A percentile compares a stretch with the other conserved stretches of the same genome.
Conservation (phyloP, 2,797 vertebrate genomes). For the Pristis pectinata region DNA sequence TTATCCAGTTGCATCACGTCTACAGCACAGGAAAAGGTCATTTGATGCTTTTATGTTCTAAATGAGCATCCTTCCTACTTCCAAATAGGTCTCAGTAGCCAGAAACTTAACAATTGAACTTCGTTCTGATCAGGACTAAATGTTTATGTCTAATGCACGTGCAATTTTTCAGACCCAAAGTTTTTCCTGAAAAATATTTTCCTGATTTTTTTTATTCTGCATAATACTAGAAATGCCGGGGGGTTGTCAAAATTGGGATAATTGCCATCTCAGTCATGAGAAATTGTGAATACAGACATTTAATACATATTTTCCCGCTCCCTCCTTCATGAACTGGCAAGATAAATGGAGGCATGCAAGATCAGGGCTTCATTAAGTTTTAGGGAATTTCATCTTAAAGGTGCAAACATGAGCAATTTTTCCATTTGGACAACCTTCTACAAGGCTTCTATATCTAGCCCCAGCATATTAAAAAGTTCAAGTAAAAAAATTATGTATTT, state of each 20-base stretch:
- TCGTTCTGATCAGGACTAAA: not conserved
- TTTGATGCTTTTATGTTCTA: no score
- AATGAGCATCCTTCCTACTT: no score
- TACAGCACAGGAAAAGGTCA: no score
- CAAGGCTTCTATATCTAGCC: not conserved
- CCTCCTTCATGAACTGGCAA: constrained; percentile 19
- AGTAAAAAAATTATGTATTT: not conserved
- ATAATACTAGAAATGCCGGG: not conserved
- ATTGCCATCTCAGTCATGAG: no score
- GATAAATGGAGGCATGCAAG: not conserved
- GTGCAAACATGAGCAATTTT: not conserved
- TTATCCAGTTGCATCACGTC: no score
- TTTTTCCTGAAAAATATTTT: not conserved
- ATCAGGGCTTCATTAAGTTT: not conserved
- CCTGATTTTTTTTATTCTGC: not conserved
- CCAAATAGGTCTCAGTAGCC: not conserved
- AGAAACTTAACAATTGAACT: not conserved
- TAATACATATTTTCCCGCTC: not conserved
- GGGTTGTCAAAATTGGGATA: not conserved
- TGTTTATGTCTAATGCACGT: not conserved
- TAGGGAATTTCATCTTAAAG: not conserved
- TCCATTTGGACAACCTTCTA: no score
- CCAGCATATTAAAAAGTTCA: not conserved
- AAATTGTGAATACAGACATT: not conserved
- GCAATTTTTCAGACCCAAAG: not conserved